These are phyloP conservation scores for Parascotia fuliginaria DNA, from an alignment of 2,888 invertebrate species.

Conservation along the genomic window DNA sequence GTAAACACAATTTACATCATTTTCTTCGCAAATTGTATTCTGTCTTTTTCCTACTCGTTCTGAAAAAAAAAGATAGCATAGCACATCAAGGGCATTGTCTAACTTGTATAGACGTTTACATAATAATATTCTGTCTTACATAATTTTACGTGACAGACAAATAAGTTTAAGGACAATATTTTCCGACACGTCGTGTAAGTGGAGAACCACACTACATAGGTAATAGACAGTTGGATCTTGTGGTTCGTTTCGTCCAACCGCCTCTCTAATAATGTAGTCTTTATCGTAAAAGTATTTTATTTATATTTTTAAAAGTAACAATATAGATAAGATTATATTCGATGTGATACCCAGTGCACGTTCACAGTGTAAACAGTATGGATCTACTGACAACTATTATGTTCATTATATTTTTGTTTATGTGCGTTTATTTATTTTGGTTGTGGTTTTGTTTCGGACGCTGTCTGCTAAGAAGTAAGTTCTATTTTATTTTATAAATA, in stretches of 20 bases:
- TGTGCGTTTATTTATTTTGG: constrained; percentile 73
- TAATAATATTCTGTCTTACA: too few species aligned
- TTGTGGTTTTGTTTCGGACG: constrained; percentile 77
- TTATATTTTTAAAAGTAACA: constrained; percentile 6
- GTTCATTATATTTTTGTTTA: constrained; percentile 56
- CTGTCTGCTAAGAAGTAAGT: constrained; percentile 67
- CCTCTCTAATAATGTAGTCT: not conserved
- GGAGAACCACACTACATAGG: constrained; percentile 30
- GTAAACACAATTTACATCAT: too few species aligned
- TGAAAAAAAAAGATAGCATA: too few species aligned
- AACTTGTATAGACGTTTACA: too few species aligned
- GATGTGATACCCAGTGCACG: constrained; percentile 15
- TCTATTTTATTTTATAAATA: not conserved
- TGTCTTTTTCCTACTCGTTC: too few species aligned
- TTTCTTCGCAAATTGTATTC: too few species aligned
- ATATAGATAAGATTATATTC: constrained; percentile 32
- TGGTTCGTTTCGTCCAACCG: constrained; percentile 1
- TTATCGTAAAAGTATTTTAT: constrained; percentile 1
- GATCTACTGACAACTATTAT: constrained; percentile 55
- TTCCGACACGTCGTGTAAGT: constrained; percentile 29
- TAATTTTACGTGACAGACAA: not conserved
- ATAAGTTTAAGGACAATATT: not conserved
- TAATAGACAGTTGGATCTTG: constrained; percentile 21
- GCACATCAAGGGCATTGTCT: too few species aligned
- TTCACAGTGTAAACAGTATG: constrained; percentile 51